These are phyloP conservation scores for Phodopus roborovskii DNA, from an alignment of 2,113 vertebrate species.

Conservation along the genomic window DNA sequence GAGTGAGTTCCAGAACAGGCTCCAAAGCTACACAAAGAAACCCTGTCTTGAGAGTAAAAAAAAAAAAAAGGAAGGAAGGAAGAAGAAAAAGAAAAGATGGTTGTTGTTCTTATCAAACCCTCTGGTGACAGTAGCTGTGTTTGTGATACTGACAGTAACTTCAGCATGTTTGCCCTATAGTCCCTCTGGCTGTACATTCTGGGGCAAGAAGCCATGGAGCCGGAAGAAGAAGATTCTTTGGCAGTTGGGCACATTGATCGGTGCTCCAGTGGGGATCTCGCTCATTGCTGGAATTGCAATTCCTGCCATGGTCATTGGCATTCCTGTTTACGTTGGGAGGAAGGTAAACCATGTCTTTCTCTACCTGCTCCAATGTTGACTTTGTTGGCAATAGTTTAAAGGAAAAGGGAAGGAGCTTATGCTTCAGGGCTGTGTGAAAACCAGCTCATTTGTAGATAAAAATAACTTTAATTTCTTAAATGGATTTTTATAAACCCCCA, in stretches of 20 bases:
- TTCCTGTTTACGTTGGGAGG: conserved; percentile 97
- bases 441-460: conserved; percentile 70
- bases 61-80: too few species aligned
- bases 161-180: conserved; percentile 82
- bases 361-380: neutral
- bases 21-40: too few species aligned
- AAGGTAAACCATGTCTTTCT: conserved; percentile 89
- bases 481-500: conserved; percentile 52
- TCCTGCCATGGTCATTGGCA: conserved; percentile 99
- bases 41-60: too few species aligned
- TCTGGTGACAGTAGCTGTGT: conserved; percentile 28
- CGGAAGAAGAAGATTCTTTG: conserved; percentile 99
- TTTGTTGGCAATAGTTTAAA: conserved; percentile 65
- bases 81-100: neutral
- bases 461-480: conserved; percentile 72
- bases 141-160: conserved; percentile 54
- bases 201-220: conserved; percentile 99
- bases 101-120: conserved; percentile 21
- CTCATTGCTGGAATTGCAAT: conserved; percentile 98
- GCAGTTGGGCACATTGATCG: conserved; percentile 98
- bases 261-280: conserved; percentile 97
- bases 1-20: too few species aligned
- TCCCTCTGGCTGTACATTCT: conserved; percentile 98
- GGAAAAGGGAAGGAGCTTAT: conserved; percentile 40
- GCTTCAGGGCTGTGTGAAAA: conserved; percentile 63